phyloP scores from a whole-genome alignment of 2,113 vertebrate species.

The Micromys minutus region DNA sequence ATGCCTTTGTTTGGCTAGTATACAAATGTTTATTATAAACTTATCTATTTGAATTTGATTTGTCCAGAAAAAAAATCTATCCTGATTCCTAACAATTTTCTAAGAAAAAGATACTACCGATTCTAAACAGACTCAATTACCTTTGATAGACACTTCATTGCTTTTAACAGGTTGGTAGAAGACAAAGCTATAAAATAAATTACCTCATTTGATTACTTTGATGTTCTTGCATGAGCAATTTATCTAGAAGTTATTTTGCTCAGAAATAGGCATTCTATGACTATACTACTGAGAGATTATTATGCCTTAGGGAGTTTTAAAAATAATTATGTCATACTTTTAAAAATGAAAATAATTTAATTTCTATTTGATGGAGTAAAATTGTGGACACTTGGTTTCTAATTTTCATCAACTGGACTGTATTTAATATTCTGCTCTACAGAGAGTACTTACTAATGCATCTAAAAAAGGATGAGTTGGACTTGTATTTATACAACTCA shows the following conservation, averaged over 20 bases:
- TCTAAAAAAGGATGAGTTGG: background rate
- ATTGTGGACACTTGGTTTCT: background rate
- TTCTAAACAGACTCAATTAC: conserved; percentile 53
- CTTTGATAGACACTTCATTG: conserved; percentile 29
- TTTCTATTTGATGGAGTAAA: conserved; percentile 13
- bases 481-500: background rate
- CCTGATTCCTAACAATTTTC: background rate
- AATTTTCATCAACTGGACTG: background rate
- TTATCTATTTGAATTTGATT: conserved; percentile 60
- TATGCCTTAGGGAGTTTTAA: background rate
- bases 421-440: background rate
- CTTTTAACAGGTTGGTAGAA: conserved; percentile 51
- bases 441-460: background rate
- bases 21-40: conserved; percentile 30
- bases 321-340: conserved; percentile 12
- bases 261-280: background rate
- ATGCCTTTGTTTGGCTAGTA: background rate
- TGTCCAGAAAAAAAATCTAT: conserved; percentile 45
- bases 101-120: background rate
- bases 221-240: conserved; percentile 34
- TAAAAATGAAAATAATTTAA: conserved; percentile 12
- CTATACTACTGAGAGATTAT: background rate
- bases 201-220: conserved; percentile 53
- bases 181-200: conserved; percentile 60
- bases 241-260: conserved; percentile 52